Evolutionary conservation across 2,113 vertebrate species (phyloP).

Genomic region (Asarcornis scutulata): DNA sequence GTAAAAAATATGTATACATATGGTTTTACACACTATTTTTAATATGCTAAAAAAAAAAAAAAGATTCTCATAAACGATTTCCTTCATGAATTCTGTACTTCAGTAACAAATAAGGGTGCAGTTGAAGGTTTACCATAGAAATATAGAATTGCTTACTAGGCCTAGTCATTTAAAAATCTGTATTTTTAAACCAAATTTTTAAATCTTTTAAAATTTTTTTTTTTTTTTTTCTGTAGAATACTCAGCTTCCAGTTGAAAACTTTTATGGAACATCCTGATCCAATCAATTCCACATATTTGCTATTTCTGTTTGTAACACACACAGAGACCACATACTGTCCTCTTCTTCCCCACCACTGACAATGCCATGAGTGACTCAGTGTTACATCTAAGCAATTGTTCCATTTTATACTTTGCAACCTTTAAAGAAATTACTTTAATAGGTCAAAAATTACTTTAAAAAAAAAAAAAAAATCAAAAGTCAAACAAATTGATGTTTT

Average conservation of each 20-base stretch:
- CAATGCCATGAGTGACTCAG: not conserved
- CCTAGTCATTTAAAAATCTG: not conserved
- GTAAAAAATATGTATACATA: not conserved
- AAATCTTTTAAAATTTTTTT: not conserved
- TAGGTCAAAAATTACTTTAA: too few relatives aligned
- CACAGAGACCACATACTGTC: not conserved
- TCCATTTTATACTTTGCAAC: not conserved
- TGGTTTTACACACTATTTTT: not conserved
- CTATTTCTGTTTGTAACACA: constrained; percentile 22
- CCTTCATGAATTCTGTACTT: not conserved
- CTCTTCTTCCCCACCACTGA: not conserved
- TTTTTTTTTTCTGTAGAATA: not conserved
- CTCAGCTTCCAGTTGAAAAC: not conserved
- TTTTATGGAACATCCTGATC: constrained; percentile 15
- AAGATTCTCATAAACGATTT: not conserved
- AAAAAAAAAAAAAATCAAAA: not conserved
- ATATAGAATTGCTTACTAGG: not conserved
- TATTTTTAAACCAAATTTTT: not conserved
- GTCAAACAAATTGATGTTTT: not conserved
- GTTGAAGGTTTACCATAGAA: not conserved
- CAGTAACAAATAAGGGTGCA: not conserved
- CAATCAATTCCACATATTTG: constrained; percentile 51
- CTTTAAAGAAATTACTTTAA: not conserved
- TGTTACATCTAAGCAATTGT: not conserved
- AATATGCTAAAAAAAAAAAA: not conserved